Conservation (phyloP, 2,888 invertebrate genomes). For the Parnassius mnemosyne region DNA sequence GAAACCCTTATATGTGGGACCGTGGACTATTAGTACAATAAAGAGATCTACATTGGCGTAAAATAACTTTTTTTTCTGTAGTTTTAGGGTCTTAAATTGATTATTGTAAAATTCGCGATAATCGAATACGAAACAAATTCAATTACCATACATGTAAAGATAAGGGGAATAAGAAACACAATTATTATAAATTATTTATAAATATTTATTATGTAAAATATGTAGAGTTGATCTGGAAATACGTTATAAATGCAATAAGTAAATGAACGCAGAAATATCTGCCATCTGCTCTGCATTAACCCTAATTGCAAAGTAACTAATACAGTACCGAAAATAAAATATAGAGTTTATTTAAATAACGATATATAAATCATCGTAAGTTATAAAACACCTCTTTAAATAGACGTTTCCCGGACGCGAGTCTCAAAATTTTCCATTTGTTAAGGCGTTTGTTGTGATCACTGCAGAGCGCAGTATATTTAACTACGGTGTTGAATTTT, state of each 20-base stretch:
- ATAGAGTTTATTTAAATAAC: not conserved
- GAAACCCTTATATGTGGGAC: too few species aligned
- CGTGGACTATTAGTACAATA: too few species aligned
- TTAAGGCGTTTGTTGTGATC: constrained; percentile 2
- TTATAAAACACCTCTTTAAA: constrained; percentile 2
- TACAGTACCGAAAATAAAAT: constrained; percentile 9
- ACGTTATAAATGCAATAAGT: constrained; percentile 4
- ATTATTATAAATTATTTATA: too few species aligned
- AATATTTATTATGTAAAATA: not conserved
- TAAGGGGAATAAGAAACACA: too few species aligned
- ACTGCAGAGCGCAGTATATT: constrained; percentile 10
- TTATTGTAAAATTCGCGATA: too few species aligned
- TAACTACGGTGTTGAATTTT: constrained; percentile 3
- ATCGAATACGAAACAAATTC: too few species aligned
- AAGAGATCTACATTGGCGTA: too few species aligned
- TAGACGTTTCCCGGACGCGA: not conserved
- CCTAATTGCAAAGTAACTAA: not conserved
- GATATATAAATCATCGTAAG: constrained; percentile 14
- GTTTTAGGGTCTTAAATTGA: too few species aligned
- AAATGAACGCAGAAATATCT: constrained; percentile 4
- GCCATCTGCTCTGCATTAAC: constrained; percentile 1
- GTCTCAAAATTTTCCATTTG: constrained; percentile 19
- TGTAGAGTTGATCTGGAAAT: not conserved
- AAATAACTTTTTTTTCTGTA: too few species aligned
- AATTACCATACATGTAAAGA: too few species aligned